Percentiles rank a stretch among this genome's conserved stretches.
These are phyloP conservation scores for Idris sp. DNA, from an alignment of 1,140 invertebrate species.

Conservation along the genomic window DNA sequence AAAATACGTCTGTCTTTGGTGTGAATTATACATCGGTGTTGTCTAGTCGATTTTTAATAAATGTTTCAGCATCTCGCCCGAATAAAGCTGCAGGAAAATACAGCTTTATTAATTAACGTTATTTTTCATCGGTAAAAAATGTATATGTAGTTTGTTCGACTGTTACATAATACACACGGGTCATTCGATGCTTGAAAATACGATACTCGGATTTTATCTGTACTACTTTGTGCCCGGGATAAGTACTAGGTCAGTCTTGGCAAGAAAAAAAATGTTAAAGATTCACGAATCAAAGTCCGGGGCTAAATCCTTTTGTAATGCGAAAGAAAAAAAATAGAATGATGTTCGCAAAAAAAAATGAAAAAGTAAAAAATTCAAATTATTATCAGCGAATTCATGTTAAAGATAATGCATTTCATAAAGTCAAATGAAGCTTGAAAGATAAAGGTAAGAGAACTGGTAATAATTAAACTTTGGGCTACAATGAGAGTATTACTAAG, in stretches of 20 bases:
- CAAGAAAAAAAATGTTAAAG: conserved; percentile 34
- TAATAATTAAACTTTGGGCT: too few species aligned
- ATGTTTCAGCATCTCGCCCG: conserved; percentile 8
- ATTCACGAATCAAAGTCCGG: conserved; percentile 26
- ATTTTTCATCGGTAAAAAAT: conserved; percentile 13
- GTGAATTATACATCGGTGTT: conserved; percentile 31
- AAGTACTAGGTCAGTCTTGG: conserved; percentile 29
- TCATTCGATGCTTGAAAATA: conserved; percentile 31
- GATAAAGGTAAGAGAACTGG: too few species aligned
- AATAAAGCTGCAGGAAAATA: conserved; percentile 15
- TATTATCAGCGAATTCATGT: too few species aligned
- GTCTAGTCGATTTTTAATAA: conserved; percentile 45
- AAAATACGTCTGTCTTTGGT: neutral
- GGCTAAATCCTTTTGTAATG: conserved; percentile 10
- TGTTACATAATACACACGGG: conserved; percentile 33
- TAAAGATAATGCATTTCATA: neutral
- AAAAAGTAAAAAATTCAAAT: too few species aligned
- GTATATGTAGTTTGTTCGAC: conserved; percentile 3
- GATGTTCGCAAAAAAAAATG: too few species aligned
- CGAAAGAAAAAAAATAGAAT: conserved; percentile 7
- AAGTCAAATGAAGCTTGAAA: too few species aligned
- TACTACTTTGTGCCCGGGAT: conserved; percentile 14
- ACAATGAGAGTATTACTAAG: too few species aligned
- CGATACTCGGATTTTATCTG: conserved; percentile 19
- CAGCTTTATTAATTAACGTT: conserved; percentile 40